Evolutionary conservation across 2,888 invertebrate genomes (phyloP).

Genomic region (Tinea pellionella): DNA sequence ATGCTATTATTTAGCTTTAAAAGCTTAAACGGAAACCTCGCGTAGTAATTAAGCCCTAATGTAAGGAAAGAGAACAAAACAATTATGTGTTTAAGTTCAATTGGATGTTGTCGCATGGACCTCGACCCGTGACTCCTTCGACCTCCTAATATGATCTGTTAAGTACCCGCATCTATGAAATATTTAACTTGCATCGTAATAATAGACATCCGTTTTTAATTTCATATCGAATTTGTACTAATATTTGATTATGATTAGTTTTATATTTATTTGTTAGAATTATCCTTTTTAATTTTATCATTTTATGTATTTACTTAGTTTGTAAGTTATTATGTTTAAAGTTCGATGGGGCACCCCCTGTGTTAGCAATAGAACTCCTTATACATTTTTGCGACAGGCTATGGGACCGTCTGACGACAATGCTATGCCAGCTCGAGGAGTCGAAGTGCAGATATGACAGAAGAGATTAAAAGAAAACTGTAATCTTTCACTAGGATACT

Average conservation of each 20-base stretch:
- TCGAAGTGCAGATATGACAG: no score
- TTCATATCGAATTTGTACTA: neutral
- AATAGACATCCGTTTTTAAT: conserved; percentile 2
- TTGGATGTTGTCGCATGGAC: conserved; percentile 5
- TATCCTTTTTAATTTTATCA: no score
- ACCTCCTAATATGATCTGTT: conserved; percentile 5
- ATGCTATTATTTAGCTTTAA: no score
- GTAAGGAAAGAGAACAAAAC: neutral
- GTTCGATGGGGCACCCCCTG: no score
- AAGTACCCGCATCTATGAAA: neutral
- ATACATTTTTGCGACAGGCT: no score
- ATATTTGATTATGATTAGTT: neutral
- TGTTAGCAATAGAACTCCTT: no score
- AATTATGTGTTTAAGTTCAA: neutral
- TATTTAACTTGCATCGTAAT: neutral
- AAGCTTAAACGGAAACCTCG: neutral
- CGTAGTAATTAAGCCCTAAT: neutral
- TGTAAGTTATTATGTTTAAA: no score
- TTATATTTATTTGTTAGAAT: neutral
- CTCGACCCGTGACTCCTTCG: neutral
- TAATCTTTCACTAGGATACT: no score
- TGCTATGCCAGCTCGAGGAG: no score
- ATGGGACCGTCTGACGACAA: no score
- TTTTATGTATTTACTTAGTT: no score
- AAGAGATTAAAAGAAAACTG: no score